phyloP scores from a whole-genome alignment of 2,797 vertebrate genomes.

The Gephyroberyx darwinii region DNA sequence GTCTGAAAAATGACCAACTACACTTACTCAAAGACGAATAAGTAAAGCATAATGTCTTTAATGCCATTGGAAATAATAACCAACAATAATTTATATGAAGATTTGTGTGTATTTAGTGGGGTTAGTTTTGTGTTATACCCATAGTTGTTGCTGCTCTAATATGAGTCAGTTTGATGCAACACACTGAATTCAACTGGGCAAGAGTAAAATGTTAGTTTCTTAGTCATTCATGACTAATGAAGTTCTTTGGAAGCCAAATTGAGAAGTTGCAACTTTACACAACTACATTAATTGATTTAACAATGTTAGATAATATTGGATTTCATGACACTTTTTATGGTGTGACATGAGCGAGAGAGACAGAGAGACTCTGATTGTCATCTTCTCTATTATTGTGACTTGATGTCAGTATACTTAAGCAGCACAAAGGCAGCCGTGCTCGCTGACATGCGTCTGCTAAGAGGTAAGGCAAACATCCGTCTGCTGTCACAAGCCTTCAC shows the following conservation, averaged over 20 bases:
- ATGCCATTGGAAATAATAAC: not conserved
- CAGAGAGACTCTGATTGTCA: conserved; percentile 1
- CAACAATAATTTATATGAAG: not conserved
- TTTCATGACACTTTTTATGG: not conserved
- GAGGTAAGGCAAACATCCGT: conserved; percentile 79
- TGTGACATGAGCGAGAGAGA: not conserved
- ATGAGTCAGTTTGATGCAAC: not conserved
- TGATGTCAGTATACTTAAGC: conserved; percentile 70
- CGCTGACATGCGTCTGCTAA: conserved; percentile 74
- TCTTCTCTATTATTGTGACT: conserved; percentile 44
- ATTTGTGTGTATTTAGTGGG: not conserved
- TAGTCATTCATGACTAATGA: conserved; percentile 3
- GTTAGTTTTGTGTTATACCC: not conserved
- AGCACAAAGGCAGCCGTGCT: conserved; percentile 70
- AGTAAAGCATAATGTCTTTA: no score
- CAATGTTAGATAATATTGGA: not conserved
- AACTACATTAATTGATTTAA: conserved; percentile 22
- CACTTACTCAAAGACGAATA: no score
- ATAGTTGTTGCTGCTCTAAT: not conserved
- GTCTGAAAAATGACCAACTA: no score
- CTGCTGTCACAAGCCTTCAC: conserved; percentile 76
- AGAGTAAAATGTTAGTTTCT: not conserved
- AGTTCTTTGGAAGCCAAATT: conserved; percentile 9
- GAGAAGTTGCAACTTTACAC: conserved; percentile 5
- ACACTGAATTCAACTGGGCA: no score